These are phyloP conservation scores for Entomobrya proxima DNA, from an alignment of 2,888 invertebrate species.

Conservation along the genomic window DNA sequence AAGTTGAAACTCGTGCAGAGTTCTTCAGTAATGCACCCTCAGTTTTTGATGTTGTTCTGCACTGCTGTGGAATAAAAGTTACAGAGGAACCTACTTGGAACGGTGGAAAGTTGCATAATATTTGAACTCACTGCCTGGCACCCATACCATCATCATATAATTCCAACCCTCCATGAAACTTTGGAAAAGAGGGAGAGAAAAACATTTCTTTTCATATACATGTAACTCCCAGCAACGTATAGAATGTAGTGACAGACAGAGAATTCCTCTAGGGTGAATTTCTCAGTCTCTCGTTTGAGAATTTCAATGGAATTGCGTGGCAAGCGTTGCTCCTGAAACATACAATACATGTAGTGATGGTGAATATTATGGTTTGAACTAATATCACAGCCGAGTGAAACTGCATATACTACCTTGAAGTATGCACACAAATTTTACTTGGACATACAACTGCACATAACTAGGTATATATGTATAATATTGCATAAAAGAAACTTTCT, in stretches of 20 bases:
- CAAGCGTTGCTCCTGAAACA: too few relatives aligned
- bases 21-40: too few relatives aligned
- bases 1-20: too few relatives aligned
- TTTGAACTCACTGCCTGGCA: constrained; percentile 50
- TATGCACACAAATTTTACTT: neutral
- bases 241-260: constrained; percentile 3
- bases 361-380: neutral
- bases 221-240: neutral
- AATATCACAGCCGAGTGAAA: constrained; percentile 27
- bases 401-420: neutral
- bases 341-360: constrained; percentile 17
- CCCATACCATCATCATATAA: constrained; percentile 34
- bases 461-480: neutral
- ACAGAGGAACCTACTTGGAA: constrained; percentile 14
- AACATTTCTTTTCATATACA: constrained; percentile 4
- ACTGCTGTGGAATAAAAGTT: too few relatives aligned
- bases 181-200: constrained; percentile 34
- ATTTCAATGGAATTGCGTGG: neutral
- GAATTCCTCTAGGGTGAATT: constrained; percentile 54
- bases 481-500: constrained; percentile 4
- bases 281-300: neutral
- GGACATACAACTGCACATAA: neutral
- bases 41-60: neutral
- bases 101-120: constrained; percentile 46
- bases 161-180: constrained; percentile 67